Evolutionary conservation across 2,888 invertebrate species (phyloP), one percentile per base, ranked within the genome.

Genomic region (Thymelicus lineola): DNA sequence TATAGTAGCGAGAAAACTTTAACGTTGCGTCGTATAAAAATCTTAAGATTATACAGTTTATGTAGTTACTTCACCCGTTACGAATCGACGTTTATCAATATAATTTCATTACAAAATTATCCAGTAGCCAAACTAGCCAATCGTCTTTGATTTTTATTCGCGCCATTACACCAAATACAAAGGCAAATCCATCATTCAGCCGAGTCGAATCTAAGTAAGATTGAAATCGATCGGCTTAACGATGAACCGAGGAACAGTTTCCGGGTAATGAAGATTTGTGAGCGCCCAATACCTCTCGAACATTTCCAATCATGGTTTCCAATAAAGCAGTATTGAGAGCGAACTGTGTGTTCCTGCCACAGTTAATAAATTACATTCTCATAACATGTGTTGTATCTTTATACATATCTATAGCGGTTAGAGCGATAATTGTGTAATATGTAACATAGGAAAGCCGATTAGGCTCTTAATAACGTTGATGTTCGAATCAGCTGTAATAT

Each of bases 211-310:
- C n/a, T n/a, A n/a, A 35, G 36, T 57, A 15, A 28, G 55, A 61
- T 67, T 70, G 58, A 50, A 48, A 71, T 67, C 62, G 62, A 72
- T 60, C 46, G 65, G 59, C 61, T 36, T 48, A 46, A 59, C 70
- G 61, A 46, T 69, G 65, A 62, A 65, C 62, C 45, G 68, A 50
- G 15, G 42, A 65, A 61, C 48, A 17, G 17, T 50, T 66, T 42
- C 36, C 42, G 55, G 35, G 35, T 48, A 58, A 66, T 66, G 57
- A 66, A 66, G 66, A 48, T 36, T 66, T 66, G 58, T 35, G 61
- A 38, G 59, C 60, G 42, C 64, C 58, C 42, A 55, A 50, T 45
- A 45, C 17, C 50, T 6, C n/a, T n/a, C 38, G 7, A 45, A 36
- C 53, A 38, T 35, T n/a, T 60, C 66, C n/a, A n/a, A n/a, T n/a